A percentile compares a stretch with the other conserved stretches of the same genome.
phyloP scores from a whole-genome alignment of 1,140 invertebrate species.

The Megalopta genalis region DNA sequence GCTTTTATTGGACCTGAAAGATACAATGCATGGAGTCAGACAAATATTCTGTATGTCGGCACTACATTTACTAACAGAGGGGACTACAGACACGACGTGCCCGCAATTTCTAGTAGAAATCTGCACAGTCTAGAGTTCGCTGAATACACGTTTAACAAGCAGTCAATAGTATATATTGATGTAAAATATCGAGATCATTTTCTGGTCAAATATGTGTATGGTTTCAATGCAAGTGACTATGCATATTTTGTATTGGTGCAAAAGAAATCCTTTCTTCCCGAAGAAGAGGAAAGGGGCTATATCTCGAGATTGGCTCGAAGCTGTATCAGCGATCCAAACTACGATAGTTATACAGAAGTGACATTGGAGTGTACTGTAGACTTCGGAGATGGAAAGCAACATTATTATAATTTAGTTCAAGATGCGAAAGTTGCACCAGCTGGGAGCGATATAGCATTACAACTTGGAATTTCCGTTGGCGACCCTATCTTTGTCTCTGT shows the following conservation, averaged over 20 bases:
- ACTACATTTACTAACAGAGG: slow-evolving; percentile 96
- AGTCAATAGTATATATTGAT: slow-evolving; percentile 93
- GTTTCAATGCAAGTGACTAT: slow-evolving; percentile 96
- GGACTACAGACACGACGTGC: slow-evolving; percentile 95
- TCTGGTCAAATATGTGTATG: slow-evolving; percentile 96
- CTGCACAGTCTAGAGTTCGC: slow-evolving; percentile 89
- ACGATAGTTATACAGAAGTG: slow-evolving; percentile 97
- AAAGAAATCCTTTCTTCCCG: slow-evolving; percentile 92
- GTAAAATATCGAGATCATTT: slow-evolving; percentile 97
- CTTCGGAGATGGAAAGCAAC: slow-evolving; percentile 72
- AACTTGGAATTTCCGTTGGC: slow-evolving; percentile 88
- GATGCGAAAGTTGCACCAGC: slow-evolving; percentile 92
- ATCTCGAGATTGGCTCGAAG: slow-evolving; percentile 93
- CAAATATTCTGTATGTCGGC: slow-evolving; percentile 94
- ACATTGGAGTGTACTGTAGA: slow-evolving; percentile 90
- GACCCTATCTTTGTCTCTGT: slow-evolving; percentile 90
- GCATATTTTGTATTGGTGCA: slow-evolving; percentile 98
- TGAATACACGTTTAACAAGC: slow-evolving; percentile 91
- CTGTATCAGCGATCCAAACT: slow-evolving; percentile 96
- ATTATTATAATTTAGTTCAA: slow-evolving; percentile 93
- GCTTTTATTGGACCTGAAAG: slow-evolving; percentile 96
- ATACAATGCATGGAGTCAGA: slow-evolving; percentile 87
- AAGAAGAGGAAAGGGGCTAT: slow-evolving; percentile 93
- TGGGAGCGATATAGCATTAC: slow-evolving; percentile 88
- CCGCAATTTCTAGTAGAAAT: slow-evolving; percentile 93